A percentile compares a stretch with the other conserved stretches of the same genome.
Evolutionary conservation across 2,113 vertebrate genomes (phyloP).

Genomic region (Gobio gobio): DNA sequence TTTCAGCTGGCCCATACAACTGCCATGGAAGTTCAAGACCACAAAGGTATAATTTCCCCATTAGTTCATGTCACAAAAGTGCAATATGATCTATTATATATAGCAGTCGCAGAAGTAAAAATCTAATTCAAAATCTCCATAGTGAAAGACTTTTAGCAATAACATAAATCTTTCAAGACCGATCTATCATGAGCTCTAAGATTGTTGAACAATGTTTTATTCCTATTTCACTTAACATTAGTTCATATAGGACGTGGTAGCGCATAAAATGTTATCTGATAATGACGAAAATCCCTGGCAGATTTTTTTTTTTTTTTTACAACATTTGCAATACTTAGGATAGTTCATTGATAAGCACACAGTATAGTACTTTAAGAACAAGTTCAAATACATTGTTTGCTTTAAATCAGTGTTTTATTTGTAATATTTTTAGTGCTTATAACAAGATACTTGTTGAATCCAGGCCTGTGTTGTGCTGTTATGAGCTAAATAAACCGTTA

Average conservation of each 20-base stretch:
- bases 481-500: not conserved
- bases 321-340: too few species aligned
- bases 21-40: slow-evolving; percentile 83
- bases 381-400: not conserved
- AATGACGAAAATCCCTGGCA: too few species aligned
- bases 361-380: too few species aligned
- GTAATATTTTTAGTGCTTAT: too few species aligned
- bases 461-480: not conserved
- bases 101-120: not conserved
- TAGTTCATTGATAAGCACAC: too few species aligned
- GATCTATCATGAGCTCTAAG: too few species aligned
- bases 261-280: too few species aligned
- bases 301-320: too few species aligned
- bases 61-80: not conserved
- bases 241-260: not conserved
- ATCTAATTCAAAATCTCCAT: not conserved
- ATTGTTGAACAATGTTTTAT: not conserved
- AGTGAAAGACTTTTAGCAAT: not conserved
- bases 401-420: not conserved
- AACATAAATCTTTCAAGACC: not conserved
- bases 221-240: not conserved
- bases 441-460: not conserved
- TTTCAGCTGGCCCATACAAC: slow-evolving; percentile 85
- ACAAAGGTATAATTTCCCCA: slow-evolving; percentile 79
- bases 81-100: not conserved